phyloP scores from a whole-genome alignment of 2,113 vertebrate species.

The Poeciliopsis prolifica region DNA sequence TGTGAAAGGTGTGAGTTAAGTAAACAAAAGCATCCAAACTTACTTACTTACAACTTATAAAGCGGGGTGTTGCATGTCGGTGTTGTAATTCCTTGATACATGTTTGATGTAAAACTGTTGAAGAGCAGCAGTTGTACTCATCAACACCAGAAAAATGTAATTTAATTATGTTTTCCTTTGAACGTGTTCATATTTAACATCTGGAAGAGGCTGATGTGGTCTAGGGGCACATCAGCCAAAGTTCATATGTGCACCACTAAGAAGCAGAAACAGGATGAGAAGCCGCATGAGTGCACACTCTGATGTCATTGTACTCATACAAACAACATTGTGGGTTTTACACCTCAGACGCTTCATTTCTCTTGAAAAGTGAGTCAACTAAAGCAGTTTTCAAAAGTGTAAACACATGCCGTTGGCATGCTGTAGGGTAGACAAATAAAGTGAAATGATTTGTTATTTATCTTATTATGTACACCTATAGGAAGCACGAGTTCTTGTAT shows the following conservation, averaged over 20 bases:
- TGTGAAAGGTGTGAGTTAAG: not conserved
- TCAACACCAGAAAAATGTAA: not conserved
- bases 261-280: too few relatives aligned
- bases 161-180: not conserved
- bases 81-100: not conserved
- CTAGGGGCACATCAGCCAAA: not conserved
- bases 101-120: not conserved
- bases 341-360: not conserved
- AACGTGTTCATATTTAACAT: not conserved
- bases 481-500: too few relatives aligned
- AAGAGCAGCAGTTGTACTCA: not conserved
- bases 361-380: not conserved
- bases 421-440: not conserved
- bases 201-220: not conserved
- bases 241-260: not conserved
- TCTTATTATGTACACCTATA: too few relatives aligned
- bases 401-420: too few relatives aligned
- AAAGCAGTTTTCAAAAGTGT: not conserved
- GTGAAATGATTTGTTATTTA: too few relatives aligned
- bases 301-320: not conserved
- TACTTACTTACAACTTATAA: too few relatives aligned
- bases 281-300: not conserved
- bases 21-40: not conserved
- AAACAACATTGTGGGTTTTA: too few relatives aligned
- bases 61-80: too few relatives aligned